phyloP scores from a whole-genome alignment of 2,888 invertebrate genomes.

The Nomada fabriciana region DNA sequence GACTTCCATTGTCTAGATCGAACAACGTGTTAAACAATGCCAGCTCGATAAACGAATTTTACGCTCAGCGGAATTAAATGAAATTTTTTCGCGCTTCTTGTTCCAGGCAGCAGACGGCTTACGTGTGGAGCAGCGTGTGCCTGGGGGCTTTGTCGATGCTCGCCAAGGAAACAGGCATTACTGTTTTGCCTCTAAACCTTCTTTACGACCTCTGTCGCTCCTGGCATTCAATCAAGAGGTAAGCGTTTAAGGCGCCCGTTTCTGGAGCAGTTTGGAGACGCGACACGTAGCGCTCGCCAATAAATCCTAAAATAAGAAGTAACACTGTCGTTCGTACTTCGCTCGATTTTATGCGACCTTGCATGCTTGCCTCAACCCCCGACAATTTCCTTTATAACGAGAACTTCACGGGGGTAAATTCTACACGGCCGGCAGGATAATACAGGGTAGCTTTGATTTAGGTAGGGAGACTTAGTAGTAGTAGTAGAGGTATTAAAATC shows the following conservation, averaged over 20 bases:
- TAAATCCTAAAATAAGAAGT: slow-evolving; percentile 55
- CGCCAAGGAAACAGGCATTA: slow-evolving; percentile 94
- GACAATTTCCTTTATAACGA: slow-evolving; percentile 19
- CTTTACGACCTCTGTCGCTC: slow-evolving; percentile 91
- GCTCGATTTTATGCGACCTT: slow-evolving; percentile 20
- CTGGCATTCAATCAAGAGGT: slow-evolving; percentile 89
- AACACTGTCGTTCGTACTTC: slow-evolving; percentile 24
- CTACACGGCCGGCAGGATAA: not conserved
- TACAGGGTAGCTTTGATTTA: not conserved
- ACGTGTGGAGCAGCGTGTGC: slow-evolving; percentile 89
- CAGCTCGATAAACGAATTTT: not conserved
- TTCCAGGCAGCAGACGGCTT: slow-evolving; percentile 83
- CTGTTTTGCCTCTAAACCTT: slow-evolving; percentile 91
- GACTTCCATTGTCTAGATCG: not conserved
- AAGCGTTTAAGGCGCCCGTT: slow-evolving; percentile 74
- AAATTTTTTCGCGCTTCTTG: slow-evolving; percentile 55
- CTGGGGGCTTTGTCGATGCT: slow-evolving; percentile 92
- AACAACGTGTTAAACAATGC: not conserved
- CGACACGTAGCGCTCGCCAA: slow-evolving; percentile 36
- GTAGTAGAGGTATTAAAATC: too few species aligned
- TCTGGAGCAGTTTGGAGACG: slow-evolving; percentile 41
- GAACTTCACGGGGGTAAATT: not conserved
- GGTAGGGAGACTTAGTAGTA: not conserved
- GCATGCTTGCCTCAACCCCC: not conserved
- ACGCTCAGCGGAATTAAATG: slow-evolving; percentile 29